These are phyloP conservation scores for Aselliscus stoliczkanus DNA, from an alignment of 2,797 vertebrate species.

Conservation along the genomic window DNA sequence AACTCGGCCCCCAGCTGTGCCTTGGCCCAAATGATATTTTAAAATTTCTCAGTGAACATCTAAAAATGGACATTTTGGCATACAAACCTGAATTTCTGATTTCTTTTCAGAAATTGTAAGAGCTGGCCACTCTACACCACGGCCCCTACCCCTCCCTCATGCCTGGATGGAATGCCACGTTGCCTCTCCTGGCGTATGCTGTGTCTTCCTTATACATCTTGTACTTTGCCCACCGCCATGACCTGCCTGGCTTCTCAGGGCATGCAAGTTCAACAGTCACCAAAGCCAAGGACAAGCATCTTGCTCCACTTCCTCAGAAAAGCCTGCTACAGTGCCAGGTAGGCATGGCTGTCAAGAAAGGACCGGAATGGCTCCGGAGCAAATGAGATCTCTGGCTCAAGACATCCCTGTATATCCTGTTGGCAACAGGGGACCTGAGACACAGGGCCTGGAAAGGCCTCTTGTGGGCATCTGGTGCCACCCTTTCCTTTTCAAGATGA, in stretches of 20 bases:
- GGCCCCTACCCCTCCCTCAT: rapidly evolving
- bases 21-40: neutral
- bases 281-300: neutral
- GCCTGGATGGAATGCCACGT: neutral
- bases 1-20: neutral
- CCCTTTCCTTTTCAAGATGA: neutral
- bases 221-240: rapidly evolving
- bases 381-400: neutral
- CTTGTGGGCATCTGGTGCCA: neutral
- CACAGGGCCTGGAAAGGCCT: neutral
- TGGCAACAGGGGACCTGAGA: neutral
- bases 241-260: neutral
- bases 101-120: neutral
- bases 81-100: neutral
- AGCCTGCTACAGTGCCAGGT: rapidly evolving
- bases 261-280: neutral
- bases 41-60: neutral
- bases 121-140: too few species aligned
- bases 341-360: neutral
- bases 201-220: too few species aligned
- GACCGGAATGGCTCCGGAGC: neutral
- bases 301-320: neutral
- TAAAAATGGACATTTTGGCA: neutral
- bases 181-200: rapidly evolving
- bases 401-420: neutral